Percentiles rank a stretch among this genome's conserved stretches.
Evolutionary conservation across 2,888 invertebrate genomes (phyloP).

Genomic region (Lissocephala sabroskyi): DNA sequence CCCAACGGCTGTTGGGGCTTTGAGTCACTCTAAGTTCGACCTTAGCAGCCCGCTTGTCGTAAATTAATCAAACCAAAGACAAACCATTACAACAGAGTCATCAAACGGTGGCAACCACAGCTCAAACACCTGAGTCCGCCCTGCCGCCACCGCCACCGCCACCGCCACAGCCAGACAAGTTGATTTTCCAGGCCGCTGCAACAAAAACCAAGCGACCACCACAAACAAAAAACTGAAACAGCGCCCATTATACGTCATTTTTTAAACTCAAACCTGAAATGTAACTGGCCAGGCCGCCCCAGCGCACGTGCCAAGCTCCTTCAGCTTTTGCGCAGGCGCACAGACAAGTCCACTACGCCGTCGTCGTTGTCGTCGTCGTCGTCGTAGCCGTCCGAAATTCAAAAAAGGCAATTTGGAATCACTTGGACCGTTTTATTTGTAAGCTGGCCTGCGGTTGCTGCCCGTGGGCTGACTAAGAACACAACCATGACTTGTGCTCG

Average conservation of each 20-base stretch:
- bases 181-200: slow-evolving; percentile 47
- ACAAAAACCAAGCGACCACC: slow-evolving; percentile 10
- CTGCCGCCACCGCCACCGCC: neutral
- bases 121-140: slow-evolving; percentile 41
- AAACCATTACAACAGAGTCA: slow-evolving; percentile 43
- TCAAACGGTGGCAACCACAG: slow-evolving; percentile 41
- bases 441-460: too few species aligned
- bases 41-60: slow-evolving; percentile 35
- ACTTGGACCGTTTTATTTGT: too few species aligned
- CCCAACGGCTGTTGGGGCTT: slow-evolving; percentile 25
- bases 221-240: slow-evolving; percentile 16
- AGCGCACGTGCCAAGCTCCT: slow-evolving; percentile 50
- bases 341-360: slow-evolving; percentile 14
- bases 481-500: slow-evolving; percentile 40
- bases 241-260: slow-evolving; percentile 55
- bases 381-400: too few species aligned
- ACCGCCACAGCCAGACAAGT: slow-evolving; percentile 40
- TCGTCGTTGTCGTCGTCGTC: too few species aligned
- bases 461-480: slow-evolving; percentile 14
- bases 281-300: slow-evolving; percentile 23
- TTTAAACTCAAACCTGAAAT: slow-evolving; percentile 55
- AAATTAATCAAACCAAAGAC: slow-evolving; percentile 49
- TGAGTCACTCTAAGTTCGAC: slow-evolving; percentile 20
- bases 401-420: too few species aligned
- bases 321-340: slow-evolving; percentile 38